Evolutionary conservation across 2,113 vertebrate genomes (phyloP).

Genomic region (Glareola pratincola): DNA sequence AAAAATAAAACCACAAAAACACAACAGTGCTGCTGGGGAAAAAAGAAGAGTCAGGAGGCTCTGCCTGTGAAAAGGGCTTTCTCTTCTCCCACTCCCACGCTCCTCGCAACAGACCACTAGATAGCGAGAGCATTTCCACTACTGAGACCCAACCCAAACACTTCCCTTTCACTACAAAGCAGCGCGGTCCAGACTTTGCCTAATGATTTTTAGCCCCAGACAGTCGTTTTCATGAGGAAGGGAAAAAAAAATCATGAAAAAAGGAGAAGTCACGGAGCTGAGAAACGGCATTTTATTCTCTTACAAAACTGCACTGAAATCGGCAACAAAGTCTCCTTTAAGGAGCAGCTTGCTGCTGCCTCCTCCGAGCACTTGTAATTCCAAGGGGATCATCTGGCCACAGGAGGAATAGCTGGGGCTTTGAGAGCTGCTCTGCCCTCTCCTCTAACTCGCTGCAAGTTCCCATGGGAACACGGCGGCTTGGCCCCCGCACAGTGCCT

Average conservation of each 20-base stretch:
- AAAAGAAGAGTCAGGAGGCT: not conserved
- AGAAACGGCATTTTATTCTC: slow-evolving; percentile 16
- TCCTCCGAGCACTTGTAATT: not conserved
- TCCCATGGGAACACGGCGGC: slow-evolving; percentile 60
- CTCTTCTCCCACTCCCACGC: not conserved
- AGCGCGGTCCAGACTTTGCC: not conserved
- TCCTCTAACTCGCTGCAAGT: not conserved
- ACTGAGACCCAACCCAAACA: not conserved
- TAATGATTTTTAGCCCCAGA: not conserved
- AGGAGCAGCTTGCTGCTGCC: not conserved
- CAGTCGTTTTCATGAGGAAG: not conserved
- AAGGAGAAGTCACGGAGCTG: not conserved
- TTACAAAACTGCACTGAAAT: slow-evolving; percentile 16
- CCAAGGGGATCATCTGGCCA: slow-evolving; percentile 34
- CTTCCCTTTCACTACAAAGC: not conserved
- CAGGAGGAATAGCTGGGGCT: slow-evolving; percentile 31
- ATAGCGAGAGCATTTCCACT: not conserved
- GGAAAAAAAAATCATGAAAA: not conserved
- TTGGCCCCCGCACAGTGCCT: not conserved
- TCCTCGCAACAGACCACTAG: not conserved
- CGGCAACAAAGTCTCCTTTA: slow-evolving; percentile 45
- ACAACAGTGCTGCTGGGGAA: not conserved
- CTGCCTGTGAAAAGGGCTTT: not conserved
- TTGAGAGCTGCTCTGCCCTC: slow-evolving; percentile 28
- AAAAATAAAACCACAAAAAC: too few species aligned